Evolutionary conservation across 2,113 vertebrate species (phyloP).

Genomic region (Apodemus sylvaticus): DNA sequence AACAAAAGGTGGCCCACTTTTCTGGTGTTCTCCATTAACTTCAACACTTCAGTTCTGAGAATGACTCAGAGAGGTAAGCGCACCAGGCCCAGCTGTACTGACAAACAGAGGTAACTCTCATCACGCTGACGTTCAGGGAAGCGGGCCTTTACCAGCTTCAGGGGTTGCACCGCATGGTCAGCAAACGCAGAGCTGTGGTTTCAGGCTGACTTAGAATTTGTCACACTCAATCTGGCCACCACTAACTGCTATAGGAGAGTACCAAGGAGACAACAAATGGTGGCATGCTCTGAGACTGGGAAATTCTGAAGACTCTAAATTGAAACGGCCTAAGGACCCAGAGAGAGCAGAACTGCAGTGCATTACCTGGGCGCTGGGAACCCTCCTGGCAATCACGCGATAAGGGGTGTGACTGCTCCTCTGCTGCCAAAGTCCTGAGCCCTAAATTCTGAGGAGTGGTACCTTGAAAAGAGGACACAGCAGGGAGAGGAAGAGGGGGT

Average conservation of each 20-base stretch:
- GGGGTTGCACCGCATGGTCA: not conserved
- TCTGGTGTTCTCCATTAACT: not conserved
- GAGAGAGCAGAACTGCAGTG: fast-evolving
- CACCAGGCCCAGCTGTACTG: not conserved
- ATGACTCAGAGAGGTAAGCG: not conserved
- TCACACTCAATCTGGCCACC: not conserved
- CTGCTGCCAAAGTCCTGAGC: not conserved
- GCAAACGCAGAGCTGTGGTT: not conserved
- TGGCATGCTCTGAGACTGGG: not conserved
- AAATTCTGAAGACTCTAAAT: not conserved
- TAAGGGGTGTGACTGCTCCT: constrained; percentile 83
- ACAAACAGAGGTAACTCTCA: not conserved
- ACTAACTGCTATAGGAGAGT: not conserved
- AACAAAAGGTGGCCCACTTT: not conserved
- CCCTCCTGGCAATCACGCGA: constrained; percentile 79
- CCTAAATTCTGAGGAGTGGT: not conserved
- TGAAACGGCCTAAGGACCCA: not conserved
- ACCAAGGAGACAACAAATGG: not conserved
- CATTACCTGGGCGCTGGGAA: constrained; percentile 89
- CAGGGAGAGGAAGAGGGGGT: not conserved
- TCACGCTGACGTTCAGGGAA: not conserved
- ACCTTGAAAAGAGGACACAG: constrained; percentile 47
- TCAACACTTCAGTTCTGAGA: not conserved
- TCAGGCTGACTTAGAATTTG: not conserved
- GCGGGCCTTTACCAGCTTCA: not conserved